These are phyloP conservation scores for Aporophyla nigra DNA, from an alignment of 2,888 invertebrate species.

Conservation along the genomic window DNA sequence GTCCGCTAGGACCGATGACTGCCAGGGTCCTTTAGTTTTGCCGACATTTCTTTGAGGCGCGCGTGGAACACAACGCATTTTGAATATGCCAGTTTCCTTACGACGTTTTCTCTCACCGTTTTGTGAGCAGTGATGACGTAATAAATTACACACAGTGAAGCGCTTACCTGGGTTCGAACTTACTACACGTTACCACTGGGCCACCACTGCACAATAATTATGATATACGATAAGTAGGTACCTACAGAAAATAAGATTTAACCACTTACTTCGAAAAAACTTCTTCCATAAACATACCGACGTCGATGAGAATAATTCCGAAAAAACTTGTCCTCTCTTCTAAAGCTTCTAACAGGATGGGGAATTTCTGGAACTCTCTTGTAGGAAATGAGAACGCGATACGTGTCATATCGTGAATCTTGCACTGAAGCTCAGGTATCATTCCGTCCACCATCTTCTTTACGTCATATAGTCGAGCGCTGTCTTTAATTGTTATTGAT, in stretches of 20 bases:
- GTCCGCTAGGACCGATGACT: too few relatives aligned
- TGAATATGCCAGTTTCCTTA: too few relatives aligned
- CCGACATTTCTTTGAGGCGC: too few relatives aligned
- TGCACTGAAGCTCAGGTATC: constrained; percentile 19
- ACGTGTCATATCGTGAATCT: constrained; percentile 18
- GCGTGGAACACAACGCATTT: too few relatives aligned
- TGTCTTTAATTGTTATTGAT: constrained; percentile 35
- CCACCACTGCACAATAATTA: too few relatives aligned
- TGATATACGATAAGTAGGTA: too few relatives aligned
- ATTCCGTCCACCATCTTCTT: constrained; percentile 16
- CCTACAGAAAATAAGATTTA: not conserved
- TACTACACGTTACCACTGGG: too few relatives aligned
- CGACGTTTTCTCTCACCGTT: too few relatives aligned
- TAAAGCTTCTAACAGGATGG: constrained; percentile 35
- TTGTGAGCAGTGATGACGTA: too few relatives aligned
- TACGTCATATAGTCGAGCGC: constrained; percentile 20
- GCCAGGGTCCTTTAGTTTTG: too few relatives aligned
- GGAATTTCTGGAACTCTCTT: constrained; percentile 32
- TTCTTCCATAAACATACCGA: constrained; percentile 57
- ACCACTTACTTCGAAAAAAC: constrained; percentile 51
- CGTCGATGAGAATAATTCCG: constrained; percentile 44
- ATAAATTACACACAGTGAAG: too few relatives aligned
- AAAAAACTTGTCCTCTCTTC: constrained; percentile 14
- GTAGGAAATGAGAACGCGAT: constrained; percentile 48
- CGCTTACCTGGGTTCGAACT: too few relatives aligned